A percentile compares a stretch with the other conserved stretches of the same genome.
These are phyloP conservation scores for Drosophila busckii DNA, from an alignment of 1,140 invertebrate species.

Conservation along the genomic window DNA sequence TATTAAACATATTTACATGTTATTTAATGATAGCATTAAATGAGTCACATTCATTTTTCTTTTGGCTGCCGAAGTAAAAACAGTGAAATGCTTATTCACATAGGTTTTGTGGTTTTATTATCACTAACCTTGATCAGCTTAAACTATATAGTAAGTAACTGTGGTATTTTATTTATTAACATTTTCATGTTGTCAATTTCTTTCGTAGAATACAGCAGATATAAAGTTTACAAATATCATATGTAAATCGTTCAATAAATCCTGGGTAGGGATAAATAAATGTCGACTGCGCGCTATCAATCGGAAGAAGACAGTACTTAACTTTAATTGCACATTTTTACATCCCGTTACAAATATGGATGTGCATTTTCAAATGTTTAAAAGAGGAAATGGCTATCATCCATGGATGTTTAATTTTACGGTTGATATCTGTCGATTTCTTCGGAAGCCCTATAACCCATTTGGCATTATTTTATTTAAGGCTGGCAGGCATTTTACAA, in stretches of 20 bases:
- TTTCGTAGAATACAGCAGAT: too few relatives aligned
- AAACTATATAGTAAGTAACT: too few relatives aligned
- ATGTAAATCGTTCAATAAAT: constrained; percentile 13
- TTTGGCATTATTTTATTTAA: neutral
- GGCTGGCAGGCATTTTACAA: neutral
- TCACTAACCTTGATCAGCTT: too few relatives aligned
- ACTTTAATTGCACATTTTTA: constrained; percentile 4
- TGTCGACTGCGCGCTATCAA: constrained; percentile 8
- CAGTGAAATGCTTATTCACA: too few relatives aligned
- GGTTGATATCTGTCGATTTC: neutral
- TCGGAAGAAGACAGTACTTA: neutral
- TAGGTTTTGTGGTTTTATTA: too few relatives aligned
- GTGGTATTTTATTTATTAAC: too few relatives aligned
- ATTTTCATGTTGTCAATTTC: too few relatives aligned
- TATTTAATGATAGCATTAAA: too few relatives aligned
- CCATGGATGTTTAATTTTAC: neutral
- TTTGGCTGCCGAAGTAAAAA: too few relatives aligned
- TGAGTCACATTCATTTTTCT: too few relatives aligned
- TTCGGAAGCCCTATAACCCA: neutral
- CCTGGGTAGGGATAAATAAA: constrained; percentile 1
- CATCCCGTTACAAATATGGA: neutral
- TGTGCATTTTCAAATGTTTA: neutral
- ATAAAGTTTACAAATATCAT: constrained; percentile 16
- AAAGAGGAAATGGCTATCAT: constrained; percentile 5
- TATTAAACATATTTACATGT: too few relatives aligned